phyloP scores from a whole-genome alignment of 2,113 vertebrate genomes.

The Eidolon helvum region DNA sequence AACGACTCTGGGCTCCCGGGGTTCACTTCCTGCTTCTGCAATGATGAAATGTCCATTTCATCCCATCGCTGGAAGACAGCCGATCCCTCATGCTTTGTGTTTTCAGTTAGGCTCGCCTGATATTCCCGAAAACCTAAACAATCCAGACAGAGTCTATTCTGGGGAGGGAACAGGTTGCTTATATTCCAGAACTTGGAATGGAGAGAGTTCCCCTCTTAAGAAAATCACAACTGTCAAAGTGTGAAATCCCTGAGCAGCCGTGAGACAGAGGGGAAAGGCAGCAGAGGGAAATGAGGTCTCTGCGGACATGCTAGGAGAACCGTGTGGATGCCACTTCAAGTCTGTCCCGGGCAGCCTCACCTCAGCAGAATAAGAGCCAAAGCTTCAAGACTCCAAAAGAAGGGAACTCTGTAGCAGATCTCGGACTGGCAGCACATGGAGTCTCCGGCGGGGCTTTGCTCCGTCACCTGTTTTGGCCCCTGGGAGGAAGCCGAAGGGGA shows the following conservation, averaged over 20 bases:
- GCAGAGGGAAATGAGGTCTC: not conserved
- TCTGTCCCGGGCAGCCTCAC: not conserved
- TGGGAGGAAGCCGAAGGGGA: not conserved
- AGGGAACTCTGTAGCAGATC: not conserved
- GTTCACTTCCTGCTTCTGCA: not conserved
- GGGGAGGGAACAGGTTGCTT: not conserved
- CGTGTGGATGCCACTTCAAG: rapidly evolving
- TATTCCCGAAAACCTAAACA: not conserved
- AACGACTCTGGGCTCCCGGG: no score
- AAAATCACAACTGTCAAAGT: not conserved
- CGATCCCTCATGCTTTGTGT: not conserved
- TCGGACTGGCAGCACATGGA: no score
- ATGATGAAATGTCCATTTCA: not conserved
- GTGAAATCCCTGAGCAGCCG: not conserved
- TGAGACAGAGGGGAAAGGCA: not conserved
- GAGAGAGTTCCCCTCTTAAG: not conserved
- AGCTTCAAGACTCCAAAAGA: not conserved
- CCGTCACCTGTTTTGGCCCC: not conserved
- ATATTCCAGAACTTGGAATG: not conserved
- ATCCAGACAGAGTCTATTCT: not conserved
- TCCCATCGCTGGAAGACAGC: not conserved
- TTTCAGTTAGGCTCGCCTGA: not conserved
- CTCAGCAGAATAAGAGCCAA: no score
- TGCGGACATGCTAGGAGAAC: not conserved
- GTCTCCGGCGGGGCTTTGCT: not conserved